A percentile compares a stretch with the other conserved stretches of the same genome.
Conservation (phyloP, 2,888 invertebrate species). For the Alcis repandata region DNA sequence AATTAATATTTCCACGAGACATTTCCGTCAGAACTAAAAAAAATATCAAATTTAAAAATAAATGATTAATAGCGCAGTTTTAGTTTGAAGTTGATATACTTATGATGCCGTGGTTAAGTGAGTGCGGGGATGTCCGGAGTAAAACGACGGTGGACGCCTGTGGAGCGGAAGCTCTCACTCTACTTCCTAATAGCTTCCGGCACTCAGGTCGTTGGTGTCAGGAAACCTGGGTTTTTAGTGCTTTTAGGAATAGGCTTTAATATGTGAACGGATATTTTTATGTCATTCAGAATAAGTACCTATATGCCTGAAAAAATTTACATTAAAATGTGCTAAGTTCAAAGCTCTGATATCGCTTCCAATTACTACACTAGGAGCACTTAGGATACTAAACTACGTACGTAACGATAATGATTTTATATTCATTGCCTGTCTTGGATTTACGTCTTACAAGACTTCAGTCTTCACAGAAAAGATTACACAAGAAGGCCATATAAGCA, state of each 20-base stretch:
- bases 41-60: background rate
- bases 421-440: too few species aligned
- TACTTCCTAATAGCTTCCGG: slow-evolving; percentile 48
- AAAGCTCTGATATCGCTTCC: too few species aligned
- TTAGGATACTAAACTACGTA: too few species aligned
- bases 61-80: slow-evolving; percentile 1
- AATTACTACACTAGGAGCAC: too few species aligned
- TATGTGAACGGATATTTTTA: background rate
- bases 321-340: too few species aligned
- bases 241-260: slow-evolving; percentile 1
- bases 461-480: too few species aligned
- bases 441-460: too few species aligned
- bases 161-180: slow-evolving; percentile 47
- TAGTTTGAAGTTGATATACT: slow-evolving; percentile 13
- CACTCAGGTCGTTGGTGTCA: slow-evolving; percentile 36
- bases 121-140: slow-evolving; percentile 37
- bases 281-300: too few species aligned
- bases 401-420: too few species aligned
- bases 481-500: too few species aligned
- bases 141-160: slow-evolving; percentile 41
- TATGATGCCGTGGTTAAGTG: slow-evolving; percentile 43
- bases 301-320: too few species aligned
- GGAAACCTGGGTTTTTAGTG: background rate
- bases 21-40: slow-evolving; percentile 6
- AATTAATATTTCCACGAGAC: slow-evolving; percentile 6